Percentiles rank a stretch among this genome's conserved stretches.
Conservation (phyloP, 2,797 vertebrate species). For the Betta splendens region DNA sequence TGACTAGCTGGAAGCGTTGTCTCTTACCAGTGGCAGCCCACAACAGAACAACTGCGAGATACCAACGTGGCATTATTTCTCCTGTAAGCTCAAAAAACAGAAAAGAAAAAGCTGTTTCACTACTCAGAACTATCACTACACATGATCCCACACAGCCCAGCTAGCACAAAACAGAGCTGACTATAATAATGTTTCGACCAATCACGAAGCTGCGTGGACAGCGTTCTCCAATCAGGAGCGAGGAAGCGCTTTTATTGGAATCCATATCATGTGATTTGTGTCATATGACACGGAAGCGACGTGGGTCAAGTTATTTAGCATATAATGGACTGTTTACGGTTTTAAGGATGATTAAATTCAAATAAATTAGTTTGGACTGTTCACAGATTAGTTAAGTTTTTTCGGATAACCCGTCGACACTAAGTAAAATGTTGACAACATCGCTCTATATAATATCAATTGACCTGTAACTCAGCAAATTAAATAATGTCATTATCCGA, state of each 20-base stretch:
- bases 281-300: constrained; percentile 72
- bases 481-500: too few species aligned
- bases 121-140: too few species aligned
- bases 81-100: neutral
- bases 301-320: too few species aligned
- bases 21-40: constrained; percentile 57
- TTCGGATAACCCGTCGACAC: too few species aligned
- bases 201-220: neutral
- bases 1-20: neutral
- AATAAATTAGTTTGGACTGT: too few species aligned
- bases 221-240: constrained; percentile 40
- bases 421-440: too few species aligned
- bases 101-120: neutral
- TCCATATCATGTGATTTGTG: constrained; percentile 45
- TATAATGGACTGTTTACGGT: too few species aligned
- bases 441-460: too few species aligned
- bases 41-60: constrained; percentile 38
- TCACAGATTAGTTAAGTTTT: too few species aligned
- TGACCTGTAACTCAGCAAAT: too few species aligned
- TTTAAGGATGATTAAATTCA: too few species aligned
- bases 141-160: neutral
- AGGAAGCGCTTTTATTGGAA: neutral
- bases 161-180: constrained; percentile 6
- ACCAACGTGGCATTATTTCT: constrained; percentile 48
- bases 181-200: neutral